phyloP scores from a whole-genome alignment of 2,888 invertebrate species.

The Liodrosophila aerea region DNA sequence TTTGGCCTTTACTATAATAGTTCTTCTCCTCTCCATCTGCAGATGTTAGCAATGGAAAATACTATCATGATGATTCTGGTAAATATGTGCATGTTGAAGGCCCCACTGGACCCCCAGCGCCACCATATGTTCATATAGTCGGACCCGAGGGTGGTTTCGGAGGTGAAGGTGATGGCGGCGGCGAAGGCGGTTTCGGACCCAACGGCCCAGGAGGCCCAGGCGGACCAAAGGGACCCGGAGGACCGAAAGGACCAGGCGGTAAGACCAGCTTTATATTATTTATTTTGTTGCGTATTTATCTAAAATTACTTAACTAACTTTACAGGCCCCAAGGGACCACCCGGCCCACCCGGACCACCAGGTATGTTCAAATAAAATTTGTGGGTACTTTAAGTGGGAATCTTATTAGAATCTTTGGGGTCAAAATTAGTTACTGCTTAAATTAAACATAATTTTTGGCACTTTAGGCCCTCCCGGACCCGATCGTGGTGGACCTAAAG shows the following conservation, averaged over 20 bases:
- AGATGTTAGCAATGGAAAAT: constrained; percentile 76
- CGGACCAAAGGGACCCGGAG: constrained; percentile 73
- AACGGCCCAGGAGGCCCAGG: constrained; percentile 75
- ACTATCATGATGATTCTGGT: constrained; percentile 81
- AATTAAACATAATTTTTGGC: not conserved
- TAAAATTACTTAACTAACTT: constrained; percentile 35
- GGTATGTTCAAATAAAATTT: constrained; percentile 37
- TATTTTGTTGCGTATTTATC: too few species aligned
- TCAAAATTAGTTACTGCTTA: constrained; percentile 3
- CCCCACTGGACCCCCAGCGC: constrained; percentile 81
- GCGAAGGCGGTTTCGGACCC: constrained; percentile 69
- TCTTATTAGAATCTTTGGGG: not conserved
- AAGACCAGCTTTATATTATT: too few species aligned
- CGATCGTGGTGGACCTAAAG: constrained; percentile 39
- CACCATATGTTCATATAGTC: constrained; percentile 77
- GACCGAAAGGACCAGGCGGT: constrained; percentile 75
- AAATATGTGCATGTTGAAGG: constrained; percentile 81
- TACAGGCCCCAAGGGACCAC: constrained; percentile 64
- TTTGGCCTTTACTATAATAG: not conserved
- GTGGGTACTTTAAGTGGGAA: too few species aligned
- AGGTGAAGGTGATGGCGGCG: constrained; percentile 75
- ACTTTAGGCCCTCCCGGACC: constrained; percentile 47
- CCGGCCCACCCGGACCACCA: constrained; percentile 78
- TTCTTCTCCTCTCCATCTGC: not conserved
- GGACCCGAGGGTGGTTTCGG: constrained; percentile 80